These are phyloP conservation scores for Drymonia ruficornis DNA, from an alignment of 2,888 invertebrate genomes.

Conservation along the genomic window DNA sequence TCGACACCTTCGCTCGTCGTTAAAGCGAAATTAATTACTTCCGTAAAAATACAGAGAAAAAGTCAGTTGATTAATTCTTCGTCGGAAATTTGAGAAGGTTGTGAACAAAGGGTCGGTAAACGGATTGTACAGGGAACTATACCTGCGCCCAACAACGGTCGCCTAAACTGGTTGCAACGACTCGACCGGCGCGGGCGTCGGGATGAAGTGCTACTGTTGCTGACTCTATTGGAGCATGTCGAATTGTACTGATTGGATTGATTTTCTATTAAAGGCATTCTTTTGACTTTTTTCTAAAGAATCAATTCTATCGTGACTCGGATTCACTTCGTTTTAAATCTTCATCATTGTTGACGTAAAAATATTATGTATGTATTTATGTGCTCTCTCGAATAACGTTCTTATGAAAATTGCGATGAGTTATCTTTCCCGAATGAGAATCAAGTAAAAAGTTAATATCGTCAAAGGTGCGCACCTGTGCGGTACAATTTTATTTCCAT, in stretches of 20 bases:
- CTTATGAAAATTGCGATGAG: conserved; percentile 30
- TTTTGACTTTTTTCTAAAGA: conserved; percentile 53
- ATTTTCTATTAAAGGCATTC: conserved; percentile 71
- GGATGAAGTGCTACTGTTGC: conserved; percentile 54
- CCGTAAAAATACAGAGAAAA: conserved; percentile 63
- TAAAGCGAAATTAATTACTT: conserved; percentile 76
- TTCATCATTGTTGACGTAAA: conserved; percentile 36
- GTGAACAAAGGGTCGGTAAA: conserved; percentile 64
- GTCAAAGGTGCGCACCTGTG: conserved; percentile 83
- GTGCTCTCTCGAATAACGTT: conserved; percentile 20
- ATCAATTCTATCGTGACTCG: conserved; percentile 67
- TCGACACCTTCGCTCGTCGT: conserved; percentile 72
- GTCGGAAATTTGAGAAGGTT: conserved; percentile 75
- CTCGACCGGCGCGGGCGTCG: conserved; percentile 41
- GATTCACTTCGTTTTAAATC: conserved; percentile 58
- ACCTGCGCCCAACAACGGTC: conserved; percentile 18
- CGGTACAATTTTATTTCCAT: conserved; percentile 83
- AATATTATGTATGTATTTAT: conserved; percentile 25
- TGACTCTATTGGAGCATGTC: conserved; percentile 64
- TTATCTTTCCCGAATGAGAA: conserved; percentile 48
- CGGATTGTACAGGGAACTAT: conserved; percentile 39
- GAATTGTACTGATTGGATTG: conserved; percentile 75
- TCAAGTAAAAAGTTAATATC: conserved; percentile 82
- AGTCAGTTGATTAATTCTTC: conserved; percentile 69
- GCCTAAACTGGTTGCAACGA: conserved; percentile 26